Evolutionary conservation across 2,888 invertebrate species (phyloP).

Genomic region (Sinopyrophorus schimmeli): DNA sequence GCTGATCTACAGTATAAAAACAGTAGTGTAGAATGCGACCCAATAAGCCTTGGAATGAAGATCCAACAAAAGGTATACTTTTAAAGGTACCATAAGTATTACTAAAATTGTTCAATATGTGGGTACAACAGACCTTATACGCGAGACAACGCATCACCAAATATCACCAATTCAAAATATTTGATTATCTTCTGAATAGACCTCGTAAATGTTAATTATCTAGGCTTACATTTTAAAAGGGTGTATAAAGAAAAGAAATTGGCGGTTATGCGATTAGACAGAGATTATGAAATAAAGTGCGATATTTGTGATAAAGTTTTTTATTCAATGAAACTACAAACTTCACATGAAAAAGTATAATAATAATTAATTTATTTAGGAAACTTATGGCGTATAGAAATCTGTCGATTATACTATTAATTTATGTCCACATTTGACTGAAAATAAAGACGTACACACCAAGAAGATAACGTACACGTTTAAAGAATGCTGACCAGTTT

Average conservation of each 20-base stretch:
- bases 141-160: too few relatives aligned
- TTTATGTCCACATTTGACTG: constrained; percentile 47
- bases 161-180: too few relatives aligned
- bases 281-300: constrained; percentile 37
- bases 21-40: too few relatives aligned
- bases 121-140: too few relatives aligned
- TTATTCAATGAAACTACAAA: constrained; percentile 45
- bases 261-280: constrained; percentile 16
- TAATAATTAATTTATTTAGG: constrained; percentile 51
- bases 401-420: constrained; percentile 51
- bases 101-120: too few relatives aligned
- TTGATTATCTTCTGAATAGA: too few relatives aligned
- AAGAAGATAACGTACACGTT: constrained; percentile 58
- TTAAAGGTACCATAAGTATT: too few relatives aligned
- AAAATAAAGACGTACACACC: constrained; percentile 46
- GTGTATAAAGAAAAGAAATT: constrained; percentile 33
- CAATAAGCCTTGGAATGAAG: too few relatives aligned
- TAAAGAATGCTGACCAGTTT: constrained; percentile 60
- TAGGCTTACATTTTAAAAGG: constrained; percentile 43
- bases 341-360: constrained; percentile 53
- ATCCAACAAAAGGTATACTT: too few relatives aligned
- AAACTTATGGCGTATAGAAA: constrained; percentile 50
- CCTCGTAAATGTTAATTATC: too few relatives aligned
- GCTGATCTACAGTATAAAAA: too few relatives aligned
- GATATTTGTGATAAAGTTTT: constrained; percentile 51